Evolutionary conservation across 1,140 invertebrate species (phyloP).

Genomic region (Drosophila simulans): DNA sequence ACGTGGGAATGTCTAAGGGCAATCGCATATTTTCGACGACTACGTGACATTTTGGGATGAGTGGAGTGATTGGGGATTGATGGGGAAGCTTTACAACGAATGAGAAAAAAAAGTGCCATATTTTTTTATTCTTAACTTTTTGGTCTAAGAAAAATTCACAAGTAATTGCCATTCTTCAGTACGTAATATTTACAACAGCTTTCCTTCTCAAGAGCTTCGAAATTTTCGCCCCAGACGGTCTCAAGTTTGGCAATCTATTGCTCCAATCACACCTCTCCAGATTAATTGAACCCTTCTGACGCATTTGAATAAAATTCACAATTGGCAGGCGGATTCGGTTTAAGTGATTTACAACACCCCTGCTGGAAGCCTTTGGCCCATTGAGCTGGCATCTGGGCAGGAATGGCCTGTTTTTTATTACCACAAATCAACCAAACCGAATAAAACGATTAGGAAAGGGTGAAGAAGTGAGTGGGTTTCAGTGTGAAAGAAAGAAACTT

Average conservation of each 20-base stretch:
- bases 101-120: too few relatives aligned
- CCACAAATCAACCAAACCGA: slow-evolving; percentile 53
- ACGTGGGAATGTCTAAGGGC: slow-evolving; percentile 61
- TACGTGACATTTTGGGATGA: slow-evolving; percentile 40
- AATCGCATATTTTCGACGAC: slow-evolving; percentile 2
- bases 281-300: slow-evolving; percentile 32
- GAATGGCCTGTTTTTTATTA: slow-evolving; percentile 24
- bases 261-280: slow-evolving; percentile 38
- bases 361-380: slow-evolving; percentile 13
- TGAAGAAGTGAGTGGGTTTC: not conserved
- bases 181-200: not conserved
- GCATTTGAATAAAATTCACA: slow-evolving; percentile 44
- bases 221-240: slow-evolving; percentile 22
- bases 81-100: not conserved
- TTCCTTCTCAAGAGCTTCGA: not conserved
- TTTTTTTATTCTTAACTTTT: too few relatives aligned
- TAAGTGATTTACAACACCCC: slow-evolving; percentile 30
- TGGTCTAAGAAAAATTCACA: too few relatives aligned
- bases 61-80: slow-evolving; percentile 17
- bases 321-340: slow-evolving; percentile 8
- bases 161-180: too few relatives aligned
- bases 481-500: slow-evolving; percentile 4
- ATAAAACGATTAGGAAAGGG: slow-evolving; percentile 70
- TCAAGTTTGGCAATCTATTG: slow-evolving; percentile 23
- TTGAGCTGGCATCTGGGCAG: slow-evolving; percentile 8